Evolutionary conservation across 2,113 vertebrate genomes (phyloP).

Genomic region (Phyllostomus hastatus): DNA sequence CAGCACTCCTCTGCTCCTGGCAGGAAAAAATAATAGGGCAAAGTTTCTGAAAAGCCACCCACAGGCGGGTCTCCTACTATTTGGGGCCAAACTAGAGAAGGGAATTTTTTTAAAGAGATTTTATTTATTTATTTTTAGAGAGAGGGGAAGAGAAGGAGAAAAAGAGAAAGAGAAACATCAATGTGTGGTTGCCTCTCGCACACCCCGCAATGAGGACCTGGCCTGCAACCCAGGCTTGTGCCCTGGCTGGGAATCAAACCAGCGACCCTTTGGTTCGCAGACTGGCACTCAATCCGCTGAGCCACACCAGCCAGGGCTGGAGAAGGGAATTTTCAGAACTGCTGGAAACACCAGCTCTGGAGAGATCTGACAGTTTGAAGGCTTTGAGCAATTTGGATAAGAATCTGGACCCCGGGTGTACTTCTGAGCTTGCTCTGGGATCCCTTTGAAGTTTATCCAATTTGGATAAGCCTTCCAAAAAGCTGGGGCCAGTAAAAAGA

Average conservation of each 20-base stretch:
- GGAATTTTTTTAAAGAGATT: not conserved
- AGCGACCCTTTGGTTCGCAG: no score
- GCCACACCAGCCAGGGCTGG: not conserved
- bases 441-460: constrained; percentile 68
- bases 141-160: no score
- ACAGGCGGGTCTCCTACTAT: not conserved
- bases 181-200: no score
- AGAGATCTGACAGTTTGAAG: constrained; percentile 45
- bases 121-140: no score
- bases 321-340: constrained; percentile 37
- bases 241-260: no score
- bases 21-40: not conserved
- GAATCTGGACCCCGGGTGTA: constrained; percentile 40
- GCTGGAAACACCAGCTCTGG: constrained; percentile 14
- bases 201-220: no score
- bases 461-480: constrained; percentile 53
- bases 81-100: not conserved
- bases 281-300: no score
- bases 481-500: not conserved
- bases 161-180: no score
- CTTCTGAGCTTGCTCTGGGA: constrained; percentile 63
- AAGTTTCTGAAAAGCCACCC: constrained; percentile 27
- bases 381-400: constrained; percentile 61
- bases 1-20: not conserved
- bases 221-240: no score